These are phyloP conservation scores for Andrena bucephala DNA, from an alignment of 2,888 invertebrate genomes.

Conservation along the genomic window DNA sequence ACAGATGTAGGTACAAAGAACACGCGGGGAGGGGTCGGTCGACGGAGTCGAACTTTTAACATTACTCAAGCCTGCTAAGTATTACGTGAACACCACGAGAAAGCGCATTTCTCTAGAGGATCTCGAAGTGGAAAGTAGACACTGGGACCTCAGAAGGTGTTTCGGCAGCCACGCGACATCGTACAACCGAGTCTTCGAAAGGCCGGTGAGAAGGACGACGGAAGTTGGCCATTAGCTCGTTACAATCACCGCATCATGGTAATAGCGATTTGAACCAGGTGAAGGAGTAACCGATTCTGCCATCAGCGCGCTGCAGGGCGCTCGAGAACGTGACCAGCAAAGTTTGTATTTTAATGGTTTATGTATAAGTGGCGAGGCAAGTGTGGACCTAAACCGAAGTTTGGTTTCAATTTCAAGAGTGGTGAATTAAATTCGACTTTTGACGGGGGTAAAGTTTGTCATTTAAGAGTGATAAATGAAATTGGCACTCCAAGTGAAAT, in stretches of 20 bases:
- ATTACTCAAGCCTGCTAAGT: constrained; percentile 59
- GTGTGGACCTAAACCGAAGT: background rate
- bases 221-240: background rate
- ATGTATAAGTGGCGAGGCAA: too few species aligned
- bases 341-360: background rate
- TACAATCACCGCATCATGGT: background rate
- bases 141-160: constrained; percentile 11
- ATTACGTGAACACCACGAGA: constrained; percentile 80
- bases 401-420: background rate
- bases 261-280: background rate
- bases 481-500: background rate
- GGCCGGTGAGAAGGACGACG: background rate
- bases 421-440: too few species aligned
- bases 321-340: background rate
- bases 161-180: constrained; percentile 10
- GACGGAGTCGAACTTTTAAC: constrained; percentile 5
- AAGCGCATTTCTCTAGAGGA: constrained; percentile 81
- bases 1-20: constrained; percentile 7
- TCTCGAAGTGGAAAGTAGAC: constrained; percentile 69
- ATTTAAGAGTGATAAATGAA: background rate
- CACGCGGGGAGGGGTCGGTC: constrained; percentile 14
- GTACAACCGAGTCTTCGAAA: background rate
- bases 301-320: background rate
- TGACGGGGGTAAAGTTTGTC: too few species aligned
- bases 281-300: background rate